Percentiles rank a stretch among this genome's conserved stretches.
Evolutionary conservation across 2,797 vertebrate genomes (phyloP).

Genomic region (Salmo trutta): DNA sequence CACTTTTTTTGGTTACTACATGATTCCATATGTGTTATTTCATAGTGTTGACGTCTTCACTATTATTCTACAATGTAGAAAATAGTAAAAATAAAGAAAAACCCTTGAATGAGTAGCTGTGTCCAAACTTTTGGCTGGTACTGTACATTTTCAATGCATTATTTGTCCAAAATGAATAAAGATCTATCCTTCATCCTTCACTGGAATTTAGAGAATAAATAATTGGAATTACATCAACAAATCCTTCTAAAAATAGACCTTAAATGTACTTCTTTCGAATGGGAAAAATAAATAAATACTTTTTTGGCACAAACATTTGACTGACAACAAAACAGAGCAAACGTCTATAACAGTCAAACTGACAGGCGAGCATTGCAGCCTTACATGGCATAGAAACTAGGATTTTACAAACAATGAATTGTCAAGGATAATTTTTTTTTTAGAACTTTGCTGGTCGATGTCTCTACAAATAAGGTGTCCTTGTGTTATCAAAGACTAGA

Average conservation of each 20-base stretch:
- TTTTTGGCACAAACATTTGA: constrained; percentile 21
- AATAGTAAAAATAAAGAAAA: no score
- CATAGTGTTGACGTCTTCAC: no score
- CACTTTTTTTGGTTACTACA: no score
- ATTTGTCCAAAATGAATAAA: not conserved
- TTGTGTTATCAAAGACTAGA: not conserved
- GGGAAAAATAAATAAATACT: constrained; percentile 12
- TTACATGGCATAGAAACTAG: not conserved
- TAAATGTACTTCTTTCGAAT: not conserved
- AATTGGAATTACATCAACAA: not conserved
- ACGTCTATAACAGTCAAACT: not conserved
- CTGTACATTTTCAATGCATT: not conserved
- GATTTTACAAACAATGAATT: not conserved
- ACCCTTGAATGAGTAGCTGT: no score
- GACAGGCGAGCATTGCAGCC: not conserved
- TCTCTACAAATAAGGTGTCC: not conserved
- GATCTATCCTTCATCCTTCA: not conserved
- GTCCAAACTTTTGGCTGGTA: no score
- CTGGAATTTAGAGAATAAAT: not conserved
- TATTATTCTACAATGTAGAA: no score
- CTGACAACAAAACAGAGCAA: constrained; percentile 1
- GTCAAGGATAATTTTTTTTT: not conserved
- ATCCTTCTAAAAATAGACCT: constrained; percentile 1
- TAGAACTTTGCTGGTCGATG: no score
- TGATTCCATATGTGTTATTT: no score